phyloP scores from a whole-genome alignment of 2,888 invertebrate species.

The Lamellibrachia columna region DNA sequence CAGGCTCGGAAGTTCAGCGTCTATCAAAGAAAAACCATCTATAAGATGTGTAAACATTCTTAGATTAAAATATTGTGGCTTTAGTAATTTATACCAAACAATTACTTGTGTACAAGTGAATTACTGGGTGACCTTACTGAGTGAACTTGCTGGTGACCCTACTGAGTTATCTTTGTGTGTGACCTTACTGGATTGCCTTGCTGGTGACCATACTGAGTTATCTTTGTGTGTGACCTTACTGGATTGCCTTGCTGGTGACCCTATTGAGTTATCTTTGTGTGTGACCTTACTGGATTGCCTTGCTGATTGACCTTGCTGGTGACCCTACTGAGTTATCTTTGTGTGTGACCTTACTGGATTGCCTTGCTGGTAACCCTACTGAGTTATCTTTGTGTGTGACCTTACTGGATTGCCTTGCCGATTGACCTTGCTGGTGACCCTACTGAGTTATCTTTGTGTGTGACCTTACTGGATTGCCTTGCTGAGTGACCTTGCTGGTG shows the following conservation, averaged over 20 bases:
- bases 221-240: background rate
- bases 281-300: background rate
- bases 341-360: background rate
- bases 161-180: background rate
- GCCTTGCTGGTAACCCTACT: background rate
- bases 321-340: background rate
- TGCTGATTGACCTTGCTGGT: background rate
- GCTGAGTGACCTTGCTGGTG: background rate
- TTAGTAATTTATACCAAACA: background rate
- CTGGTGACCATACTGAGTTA: background rate
- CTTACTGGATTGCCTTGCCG: background rate
- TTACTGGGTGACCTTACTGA: background rate
- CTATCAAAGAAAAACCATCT: constrained; percentile 35
- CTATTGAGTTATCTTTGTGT: too few relatives aligned
- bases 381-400: background rate
- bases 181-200: background rate
- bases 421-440: background rate
- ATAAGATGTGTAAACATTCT: background rate
- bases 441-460: background rate
- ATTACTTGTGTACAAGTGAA: background rate
- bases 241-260: background rate
- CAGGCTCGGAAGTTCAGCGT: constrained; percentile 46
- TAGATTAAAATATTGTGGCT: background rate
- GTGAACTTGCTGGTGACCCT: background rate
- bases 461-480: background rate